Conservation (phyloP, 1,140 invertebrate species). For the Drosophila athabasca region DNA sequence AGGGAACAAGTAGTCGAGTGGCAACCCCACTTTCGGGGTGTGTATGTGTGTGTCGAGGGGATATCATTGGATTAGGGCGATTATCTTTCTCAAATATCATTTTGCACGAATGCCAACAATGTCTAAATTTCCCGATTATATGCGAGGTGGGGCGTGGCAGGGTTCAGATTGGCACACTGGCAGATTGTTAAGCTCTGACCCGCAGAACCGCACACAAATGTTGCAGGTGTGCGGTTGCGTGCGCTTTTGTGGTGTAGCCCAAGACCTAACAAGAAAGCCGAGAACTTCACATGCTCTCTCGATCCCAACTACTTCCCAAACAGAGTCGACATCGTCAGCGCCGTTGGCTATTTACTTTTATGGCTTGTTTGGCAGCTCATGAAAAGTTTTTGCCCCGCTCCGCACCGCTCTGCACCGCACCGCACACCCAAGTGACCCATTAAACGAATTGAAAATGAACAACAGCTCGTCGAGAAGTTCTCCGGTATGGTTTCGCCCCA, state of each 20-base stretch:
- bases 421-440: slow-evolving; percentile 75
- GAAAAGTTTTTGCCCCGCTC: slow-evolving; percentile 54
- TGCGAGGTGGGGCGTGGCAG: slow-evolving; percentile 25
- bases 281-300: not conserved
- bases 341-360: slow-evolving; percentile 71
- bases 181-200: not conserved
- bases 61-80: slow-evolving; percentile 68
- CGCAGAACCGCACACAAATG: slow-evolving; percentile 34
- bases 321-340: slow-evolving; percentile 6
- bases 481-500: slow-evolving; percentile 3
- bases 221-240: slow-evolving; percentile 49
- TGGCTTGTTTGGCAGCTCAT: slow-evolving; percentile 74
- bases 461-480: slow-evolving; percentile 26
- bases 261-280: slow-evolving; percentile 13
- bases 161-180: too few relatives aligned
- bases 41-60: slow-evolving; percentile 34
- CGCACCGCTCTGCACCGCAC: not conserved
- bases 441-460: slow-evolving; percentile 78
- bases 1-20: slow-evolving; percentile 36
- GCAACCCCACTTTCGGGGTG: slow-evolving; percentile 16
- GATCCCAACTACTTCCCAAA: slow-evolving; percentile 9
- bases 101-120: slow-evolving; percentile 77
- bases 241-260: slow-evolving; percentile 37
- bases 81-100: slow-evolving; percentile 79
- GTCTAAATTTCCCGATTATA: slow-evolving; percentile 69